These are phyloP conservation scores for Porites lobata DNA, from an alignment of 92 coral and sea anemone genomes.

Conservation along the genomic window DNA sequence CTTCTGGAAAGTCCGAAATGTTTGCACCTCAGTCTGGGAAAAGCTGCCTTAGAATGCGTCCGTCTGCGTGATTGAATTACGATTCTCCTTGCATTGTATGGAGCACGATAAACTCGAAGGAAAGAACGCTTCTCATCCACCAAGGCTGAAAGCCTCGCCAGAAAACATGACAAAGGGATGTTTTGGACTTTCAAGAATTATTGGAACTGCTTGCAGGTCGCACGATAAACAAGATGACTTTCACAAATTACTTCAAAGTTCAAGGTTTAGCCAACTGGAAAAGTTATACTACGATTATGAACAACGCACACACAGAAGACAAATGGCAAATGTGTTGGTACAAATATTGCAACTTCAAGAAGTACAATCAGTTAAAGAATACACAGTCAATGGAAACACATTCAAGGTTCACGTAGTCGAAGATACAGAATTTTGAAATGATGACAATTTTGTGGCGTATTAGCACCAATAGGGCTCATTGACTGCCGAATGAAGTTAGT, in stretches of 20 bases:
- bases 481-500: not conserved
- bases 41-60: no score
- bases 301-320: slow-evolving; percentile 57
- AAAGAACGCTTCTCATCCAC: not conserved
- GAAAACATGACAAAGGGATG: slow-evolving; percentile 37
- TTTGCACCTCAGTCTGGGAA: no score
- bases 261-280: slow-evolving; percentile 67
- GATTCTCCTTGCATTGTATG: not conserved
- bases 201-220: not conserved
- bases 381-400: slow-evolving; percentile 59
- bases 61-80: not conserved
- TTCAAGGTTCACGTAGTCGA: slow-evolving; percentile 73
- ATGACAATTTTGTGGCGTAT: not conserved
- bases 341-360: slow-evolving; percentile 76
- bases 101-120: not conserved
- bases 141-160: not conserved
- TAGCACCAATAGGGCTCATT: not conserved
- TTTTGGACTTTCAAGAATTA: slow-evolving; percentile 66
- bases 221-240: slow-evolving; percentile 39
- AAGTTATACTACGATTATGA: slow-evolving; percentile 58
- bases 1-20: no score
- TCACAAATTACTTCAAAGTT: slow-evolving; percentile 49
- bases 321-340: slow-evolving; percentile 58
- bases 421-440: slow-evolving; percentile 60
- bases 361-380: slow-evolving; percentile 62